Base-by-base conservation (phyloP, 1,140 invertebrate species). In the Calycopis cecrops region DNA sequence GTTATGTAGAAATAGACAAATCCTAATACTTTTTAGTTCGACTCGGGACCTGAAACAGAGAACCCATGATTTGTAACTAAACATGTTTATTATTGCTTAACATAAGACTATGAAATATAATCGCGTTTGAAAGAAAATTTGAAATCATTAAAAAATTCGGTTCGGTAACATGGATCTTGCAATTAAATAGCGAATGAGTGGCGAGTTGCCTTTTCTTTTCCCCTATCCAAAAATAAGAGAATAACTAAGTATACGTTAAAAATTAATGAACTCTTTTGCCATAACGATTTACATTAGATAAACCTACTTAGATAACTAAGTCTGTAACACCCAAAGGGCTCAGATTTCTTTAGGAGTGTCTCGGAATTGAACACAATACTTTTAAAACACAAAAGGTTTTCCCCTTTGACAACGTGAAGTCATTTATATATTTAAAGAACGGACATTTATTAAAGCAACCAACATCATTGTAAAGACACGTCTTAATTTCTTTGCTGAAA, bases 371-470 rank as follows among this genome's bases (percentile, higher is more conserved):
- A 61, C 59, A 72, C 63, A 68, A 75, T 72, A 67, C 68, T 62
- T 62, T 67, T 72, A 61, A 53, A 65, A 72, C 63, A 74, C 71
- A 75, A 75, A 71, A 67, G 65, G 65, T 73, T 67, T 59, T 62
- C 57, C 63, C 60, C 65, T 68, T 75, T 74, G 72, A 66, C 63
- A 63, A 61, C 63, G 61, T 57, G 51, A 65, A 72, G 71, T 63
- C 62, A 74, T 67, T 74, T 74, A 28, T 28, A 28, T 28, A 28
- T 71, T 72, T 74, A 69, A 63, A 71, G 61, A 67, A 62, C 65
- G 53, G 59, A 58, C 62, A 56, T 65, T 66, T 74, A 72, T 70
- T 70, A 67, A 67, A 66, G 57, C 67, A 63, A 59, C 60, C 60
- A 59, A 52, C 55, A 55, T 67, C 57, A 67, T 58, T 65, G 54